Percentiles rank a stretch among this genome's conserved stretches.
Evolutionary conservation across 2,797 vertebrate species (phyloP).

Genomic region (Lophius americanus): DNA sequence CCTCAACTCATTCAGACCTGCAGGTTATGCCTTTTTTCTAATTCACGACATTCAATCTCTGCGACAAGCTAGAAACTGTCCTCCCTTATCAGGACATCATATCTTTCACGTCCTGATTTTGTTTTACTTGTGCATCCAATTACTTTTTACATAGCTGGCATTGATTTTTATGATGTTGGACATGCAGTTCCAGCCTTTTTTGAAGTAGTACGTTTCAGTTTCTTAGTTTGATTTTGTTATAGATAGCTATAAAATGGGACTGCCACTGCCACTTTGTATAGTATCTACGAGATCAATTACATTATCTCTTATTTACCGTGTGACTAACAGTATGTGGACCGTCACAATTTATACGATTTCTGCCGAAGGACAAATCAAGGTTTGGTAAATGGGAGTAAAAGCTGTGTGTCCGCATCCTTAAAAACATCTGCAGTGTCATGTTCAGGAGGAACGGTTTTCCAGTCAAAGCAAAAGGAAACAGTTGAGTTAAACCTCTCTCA

Average conservation of each 20-base stretch:
- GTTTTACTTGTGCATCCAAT: neutral
- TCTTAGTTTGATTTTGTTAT: neutral
- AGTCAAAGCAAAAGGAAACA: neutral
- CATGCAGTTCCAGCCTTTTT: neutral
- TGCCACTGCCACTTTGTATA: neutral
- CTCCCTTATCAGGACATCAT: neutral
- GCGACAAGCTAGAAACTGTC: neutral
- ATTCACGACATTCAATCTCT: constrained; percentile 5
- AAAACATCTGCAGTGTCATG: neutral
- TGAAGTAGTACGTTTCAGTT: neutral
- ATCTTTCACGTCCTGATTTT: neutral
- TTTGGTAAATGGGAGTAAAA: neutral
- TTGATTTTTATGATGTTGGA: neutral
- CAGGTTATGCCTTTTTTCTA: constrained; percentile 3
- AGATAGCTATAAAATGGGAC: neutral
- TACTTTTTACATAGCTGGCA: neutral
- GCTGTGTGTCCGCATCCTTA: neutral
- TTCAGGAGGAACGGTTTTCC: neutral
- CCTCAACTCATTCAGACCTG: constrained; percentile 26
- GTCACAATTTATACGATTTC: constrained; percentile 1
- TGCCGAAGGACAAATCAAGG: no score
- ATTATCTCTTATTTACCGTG: neutral
- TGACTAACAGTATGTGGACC: neutral
- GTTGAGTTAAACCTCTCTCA: neutral
- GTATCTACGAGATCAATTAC: no score